Conservation (phyloP, 2,888 invertebrate species). For the Heterodera filipjevi region DNA sequence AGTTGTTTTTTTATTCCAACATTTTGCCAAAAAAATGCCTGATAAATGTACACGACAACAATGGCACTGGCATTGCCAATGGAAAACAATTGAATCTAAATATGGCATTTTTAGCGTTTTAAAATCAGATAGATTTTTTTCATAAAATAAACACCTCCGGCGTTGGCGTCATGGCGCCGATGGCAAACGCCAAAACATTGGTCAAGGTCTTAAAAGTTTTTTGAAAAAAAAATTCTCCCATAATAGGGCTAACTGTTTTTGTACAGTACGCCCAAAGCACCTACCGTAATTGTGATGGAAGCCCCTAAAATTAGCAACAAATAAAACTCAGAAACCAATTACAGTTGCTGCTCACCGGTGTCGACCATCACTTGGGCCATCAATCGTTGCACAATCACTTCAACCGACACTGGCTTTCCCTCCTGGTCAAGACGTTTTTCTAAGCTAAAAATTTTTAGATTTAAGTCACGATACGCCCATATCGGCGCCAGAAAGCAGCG, state of each 20-base stretch:
- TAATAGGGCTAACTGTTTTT: no score
- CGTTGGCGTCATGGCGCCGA: conserved; percentile 60
- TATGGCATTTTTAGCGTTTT: background rate
- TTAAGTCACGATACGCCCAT: background rate
- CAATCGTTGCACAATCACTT: conserved; percentile 34
- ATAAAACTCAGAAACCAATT: background rate
- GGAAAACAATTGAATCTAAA: conserved; percentile 58
- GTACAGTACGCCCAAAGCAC: no score
- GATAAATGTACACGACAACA: conserved; percentile 54
- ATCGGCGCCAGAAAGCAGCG: background rate
- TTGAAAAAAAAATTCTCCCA: no score
- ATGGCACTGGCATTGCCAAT: conserved; percentile 63
- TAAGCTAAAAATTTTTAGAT: background rate
- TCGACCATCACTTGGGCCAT: conserved; percentile 46
- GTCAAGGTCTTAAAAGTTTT: conserved; percentile 49
- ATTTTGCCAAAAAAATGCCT: conserved; percentile 31
- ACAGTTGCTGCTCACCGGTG: conserved; percentile 42
- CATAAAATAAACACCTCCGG: conserved; percentile 46
- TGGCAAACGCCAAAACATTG: conserved; percentile 53
- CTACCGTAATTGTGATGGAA: conserved; percentile 58
- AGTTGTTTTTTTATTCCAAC: background rate
- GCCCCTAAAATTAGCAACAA: conserved; percentile 33
- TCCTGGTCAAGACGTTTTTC: conserved; percentile 21
- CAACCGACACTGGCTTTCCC: background rate
- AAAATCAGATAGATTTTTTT: background rate